phyloP scores from a whole-genome alignment of 2,888 invertebrate genomes.

The Eilema depressum region DNA sequence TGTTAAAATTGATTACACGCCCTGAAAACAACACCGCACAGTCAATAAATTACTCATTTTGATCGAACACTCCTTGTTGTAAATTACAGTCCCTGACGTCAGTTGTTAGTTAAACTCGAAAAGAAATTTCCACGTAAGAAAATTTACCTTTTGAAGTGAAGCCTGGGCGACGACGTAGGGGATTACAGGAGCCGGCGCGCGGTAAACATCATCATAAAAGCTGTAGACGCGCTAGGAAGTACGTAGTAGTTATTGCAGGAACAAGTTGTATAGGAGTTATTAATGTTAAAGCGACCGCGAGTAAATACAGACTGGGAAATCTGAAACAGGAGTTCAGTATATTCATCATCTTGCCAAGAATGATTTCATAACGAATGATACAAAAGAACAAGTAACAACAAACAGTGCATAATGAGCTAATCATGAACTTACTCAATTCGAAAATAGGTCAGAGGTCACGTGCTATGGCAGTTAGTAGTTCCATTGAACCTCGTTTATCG shows the following conservation, averaged over 20 bases:
- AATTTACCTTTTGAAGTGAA: constrained; percentile 65
- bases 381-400: constrained; percentile 6
- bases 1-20: constrained; percentile 14
- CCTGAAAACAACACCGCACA: constrained; percentile 23
- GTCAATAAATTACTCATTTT: constrained; percentile 17
- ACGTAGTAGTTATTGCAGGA: constrained; percentile 63
- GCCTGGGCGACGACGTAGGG: constrained; percentile 50
- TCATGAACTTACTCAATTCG: constrained; percentile 16
- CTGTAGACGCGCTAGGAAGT: constrained; percentile 62
- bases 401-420: constrained; percentile 17
- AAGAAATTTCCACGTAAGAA: constrained; percentile 50
- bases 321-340: constrained; percentile 61
- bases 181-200: constrained; percentile 50
- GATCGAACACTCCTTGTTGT: constrained; percentile 30
- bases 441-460: constrained; percentile 27
- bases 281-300: constrained; percentile 79
- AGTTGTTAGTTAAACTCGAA: constrained; percentile 45
- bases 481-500: constrained; percentile 42
- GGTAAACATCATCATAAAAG: constrained; percentile 83
- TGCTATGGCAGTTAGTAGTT: constrained; percentile 24
- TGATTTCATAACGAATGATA: constrained; percentile 28
- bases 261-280: constrained; percentile 78
- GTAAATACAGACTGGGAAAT: constrained; percentile 72
- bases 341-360: constrained; percentile 53
- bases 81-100: constrained; percentile 36